Evolutionary conservation across 2,797 vertebrate genomes (phyloP).

Genomic region (Euthynnus affinis): DNA sequence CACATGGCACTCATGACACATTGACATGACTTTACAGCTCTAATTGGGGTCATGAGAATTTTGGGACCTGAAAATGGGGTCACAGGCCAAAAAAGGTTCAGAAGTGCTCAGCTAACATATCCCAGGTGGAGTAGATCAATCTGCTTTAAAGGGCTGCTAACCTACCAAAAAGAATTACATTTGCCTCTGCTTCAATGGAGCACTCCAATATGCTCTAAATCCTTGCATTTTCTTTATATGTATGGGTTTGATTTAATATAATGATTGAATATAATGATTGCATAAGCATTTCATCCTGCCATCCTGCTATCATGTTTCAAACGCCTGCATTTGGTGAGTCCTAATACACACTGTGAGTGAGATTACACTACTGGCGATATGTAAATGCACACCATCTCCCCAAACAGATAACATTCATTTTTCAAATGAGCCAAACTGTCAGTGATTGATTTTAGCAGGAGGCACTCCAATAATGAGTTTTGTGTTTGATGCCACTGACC

Average conservation of each 20-base stretch:
- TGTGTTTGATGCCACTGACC: slow-evolving; percentile 64
- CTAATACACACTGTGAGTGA: neutral
- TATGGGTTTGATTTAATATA: neutral
- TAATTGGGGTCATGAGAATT: slow-evolving; percentile 61
- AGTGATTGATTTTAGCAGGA: slow-evolving; percentile 57
- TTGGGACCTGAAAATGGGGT: slow-evolving; percentile 53
- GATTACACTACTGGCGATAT: slow-evolving; percentile 14
- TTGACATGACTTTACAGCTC: slow-evolving; percentile 28
- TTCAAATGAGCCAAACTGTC: slow-evolving; percentile 50
- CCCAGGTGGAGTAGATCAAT: slow-evolving; percentile 42
- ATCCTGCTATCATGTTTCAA: neutral
- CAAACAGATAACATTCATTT: slow-evolving; percentile 54
- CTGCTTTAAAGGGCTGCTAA: slow-evolving; percentile 7
- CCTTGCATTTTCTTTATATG: neutral
- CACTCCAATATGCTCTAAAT: neutral
- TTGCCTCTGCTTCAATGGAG: neutral
- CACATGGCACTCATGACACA: slow-evolving; percentile 47
- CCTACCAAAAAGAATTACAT: neutral
- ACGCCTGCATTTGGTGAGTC: neutral
- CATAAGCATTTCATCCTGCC: neutral
- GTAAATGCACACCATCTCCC: slow-evolving; percentile 11
- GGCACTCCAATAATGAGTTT: slow-evolving; percentile 55
- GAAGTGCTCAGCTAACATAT: slow-evolving; percentile 6
- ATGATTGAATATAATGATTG: neutral
- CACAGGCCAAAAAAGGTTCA: slow-evolving; percentile 27